Base-by-base conservation (phyloP, 2,888 invertebrate genomes). In the Acanthoscelides obtectus region DNA sequence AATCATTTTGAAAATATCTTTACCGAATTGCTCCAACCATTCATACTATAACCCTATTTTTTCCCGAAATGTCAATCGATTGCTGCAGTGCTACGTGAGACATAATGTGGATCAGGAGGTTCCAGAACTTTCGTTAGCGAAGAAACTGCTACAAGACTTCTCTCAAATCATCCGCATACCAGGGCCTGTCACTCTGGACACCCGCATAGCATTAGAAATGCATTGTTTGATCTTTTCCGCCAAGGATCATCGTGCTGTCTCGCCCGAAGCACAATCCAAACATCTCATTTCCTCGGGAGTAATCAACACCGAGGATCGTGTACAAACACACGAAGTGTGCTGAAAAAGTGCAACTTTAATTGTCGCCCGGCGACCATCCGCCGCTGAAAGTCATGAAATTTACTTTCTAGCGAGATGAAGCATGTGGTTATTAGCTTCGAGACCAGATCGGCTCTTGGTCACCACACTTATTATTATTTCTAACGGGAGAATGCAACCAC, bases 371-470 rank as follows among this genome's bases (percentile, higher is more conserved):
- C 69, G 68, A 67, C 68, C 71, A 67, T 72, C 67, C 63, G 70
- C 70, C 64, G 73, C 70, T 70, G 73, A 75, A 73, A 75, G 73
- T 71, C 72, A 75, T 73, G 72, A 72, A 72, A 69, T 72, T 70
- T 75, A 69, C 75, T 75, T 75, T 75, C 75, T 73, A 75, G 69
- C 45, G 45, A 45, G 71, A 69, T 72, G 66, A 73, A 69, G 70
- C 73, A 72, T 74, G 70, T 74, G 75, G 70, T 73, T 70, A 70
- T 64, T 72, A 72, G 70, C 71, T 72, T 68, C n/a, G n/a, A n/a
- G 45, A 45, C 45, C 45, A 45, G 45, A 45, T 45, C 45, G 45
- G 12, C 12, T 45, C 45, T 45, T 45, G 45, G 45, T 12, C 45
- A 45, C 45, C 45, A 45, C 45, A 45, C 45, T 45, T 45, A 68